These are phyloP conservation scores for Trileptium ribeirensis DNA, from an alignment of 2,888 invertebrate genomes.

Conservation along the genomic window DNA sequence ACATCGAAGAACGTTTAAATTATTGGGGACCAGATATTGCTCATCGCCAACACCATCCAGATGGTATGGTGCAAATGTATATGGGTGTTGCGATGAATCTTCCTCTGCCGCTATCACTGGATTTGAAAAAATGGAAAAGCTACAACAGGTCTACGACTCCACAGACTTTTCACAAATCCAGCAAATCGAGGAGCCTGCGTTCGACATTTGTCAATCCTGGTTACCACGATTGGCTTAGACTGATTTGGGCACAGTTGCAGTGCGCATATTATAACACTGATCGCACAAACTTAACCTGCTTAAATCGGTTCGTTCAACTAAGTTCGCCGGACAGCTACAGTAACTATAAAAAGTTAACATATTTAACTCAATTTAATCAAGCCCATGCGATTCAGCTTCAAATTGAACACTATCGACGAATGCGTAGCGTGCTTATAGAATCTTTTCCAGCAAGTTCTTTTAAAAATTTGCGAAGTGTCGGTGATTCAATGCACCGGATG, in stretches of 20 bases:
- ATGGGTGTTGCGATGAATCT: slow-evolving; percentile 43
- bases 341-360: slow-evolving; percentile 64
- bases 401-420: slow-evolving; percentile 72
- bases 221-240: neutral
- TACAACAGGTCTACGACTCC: neutral
- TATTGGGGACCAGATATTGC: slow-evolving; percentile 7
- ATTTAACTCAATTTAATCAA: slow-evolving; percentile 75
- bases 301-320: no score
- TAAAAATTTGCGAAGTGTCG: no score
- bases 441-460: no score
- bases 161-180: no score
- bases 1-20: neutral
- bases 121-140: neutral
- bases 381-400: slow-evolving; percentile 78
- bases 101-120: neutral
- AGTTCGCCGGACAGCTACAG: no score
- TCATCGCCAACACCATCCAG: slow-evolving; percentile 78
- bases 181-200: neutral
- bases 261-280: neutral
- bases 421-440: slow-evolving; percentile 52
- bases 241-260: neutral
- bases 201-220: neutral
- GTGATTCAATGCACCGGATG: no score
- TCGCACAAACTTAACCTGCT: no score
- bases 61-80: slow-evolving; percentile 59